Percentiles rank a stretch among this genome's conserved stretches.
Conservation (phyloP, 1,140 invertebrate species). For the Papilio aristodemus region DNA sequence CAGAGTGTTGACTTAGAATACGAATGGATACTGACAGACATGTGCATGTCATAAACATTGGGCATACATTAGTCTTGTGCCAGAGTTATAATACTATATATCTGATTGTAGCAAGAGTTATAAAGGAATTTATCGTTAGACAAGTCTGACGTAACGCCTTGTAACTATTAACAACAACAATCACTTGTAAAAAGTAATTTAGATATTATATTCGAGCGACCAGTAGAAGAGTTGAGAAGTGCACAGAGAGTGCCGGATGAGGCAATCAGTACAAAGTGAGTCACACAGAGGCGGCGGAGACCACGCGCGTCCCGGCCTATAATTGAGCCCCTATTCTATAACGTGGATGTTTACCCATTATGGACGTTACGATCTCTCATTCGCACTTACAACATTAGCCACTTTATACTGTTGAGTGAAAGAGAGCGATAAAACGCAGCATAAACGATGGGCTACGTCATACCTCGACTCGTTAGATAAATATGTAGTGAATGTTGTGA, state of each 20-base stretch:
- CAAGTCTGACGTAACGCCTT: neutral
- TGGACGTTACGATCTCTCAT: constrained; percentile 48
- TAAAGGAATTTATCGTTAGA: neutral
- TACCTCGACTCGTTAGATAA: constrained; percentile 47
- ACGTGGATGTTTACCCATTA: constrained; percentile 48
- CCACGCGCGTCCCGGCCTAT: constrained; percentile 45
- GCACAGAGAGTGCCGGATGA: constrained; percentile 66
- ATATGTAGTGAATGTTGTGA: constrained; percentile 47
- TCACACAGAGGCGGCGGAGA: constrained; percentile 46
- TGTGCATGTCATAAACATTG: constrained; percentile 17
- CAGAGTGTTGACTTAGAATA: constrained; percentile 31
- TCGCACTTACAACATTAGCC: constrained; percentile 45
- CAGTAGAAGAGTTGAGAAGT: constrained; percentile 61
- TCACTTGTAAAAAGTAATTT: constrained; percentile 29
- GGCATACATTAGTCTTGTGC: constrained; percentile 23
- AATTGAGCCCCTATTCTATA: constrained; percentile 56
- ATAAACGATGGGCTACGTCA: constrained; percentile 43
- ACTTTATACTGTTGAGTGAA: constrained; percentile 40
- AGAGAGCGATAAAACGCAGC: constrained; percentile 46
- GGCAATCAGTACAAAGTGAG: constrained; percentile 66
- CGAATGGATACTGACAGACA: constrained; percentile 28
- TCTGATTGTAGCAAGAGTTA: constrained; percentile 17
- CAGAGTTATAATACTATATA: constrained; percentile 5
- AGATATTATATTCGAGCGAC: constrained; percentile 36
- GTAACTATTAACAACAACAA: neutral